These are phyloP conservation scores for Anguilla megastoma DNA, from an alignment of 2,797 vertebrate genomes.

Conservation along the genomic window DNA sequence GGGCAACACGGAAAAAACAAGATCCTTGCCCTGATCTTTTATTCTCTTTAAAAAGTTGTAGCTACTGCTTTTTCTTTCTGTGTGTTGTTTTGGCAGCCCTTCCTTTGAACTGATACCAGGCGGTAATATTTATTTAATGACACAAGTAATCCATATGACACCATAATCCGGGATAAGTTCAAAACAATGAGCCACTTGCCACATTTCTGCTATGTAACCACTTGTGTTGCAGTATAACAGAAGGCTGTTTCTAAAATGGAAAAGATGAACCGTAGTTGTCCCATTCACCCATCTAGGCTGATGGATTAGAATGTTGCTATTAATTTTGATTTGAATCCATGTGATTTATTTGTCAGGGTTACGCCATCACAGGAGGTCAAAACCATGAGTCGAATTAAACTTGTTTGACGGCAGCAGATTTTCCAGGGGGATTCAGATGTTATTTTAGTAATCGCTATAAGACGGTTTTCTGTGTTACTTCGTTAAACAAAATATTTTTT, in stretches of 20 bases:
- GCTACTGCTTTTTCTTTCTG: conserved; percentile 40
- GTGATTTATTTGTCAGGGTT: not conserved
- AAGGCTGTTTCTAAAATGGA: not conserved
- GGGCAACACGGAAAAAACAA: conserved; percentile 40
- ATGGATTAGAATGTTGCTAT: not conserved
- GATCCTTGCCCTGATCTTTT: conserved; percentile 40
- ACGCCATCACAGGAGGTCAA: not conserved
- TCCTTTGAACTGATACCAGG: conserved; percentile 36
- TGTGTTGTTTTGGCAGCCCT: conserved; percentile 42
- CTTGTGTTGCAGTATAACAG: not conserved
- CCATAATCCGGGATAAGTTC: conserved; percentile 8
- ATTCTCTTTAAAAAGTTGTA: conserved; percentile 40
- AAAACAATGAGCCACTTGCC: not conserved
- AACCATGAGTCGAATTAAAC: not conserved
- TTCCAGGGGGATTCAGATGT: not conserved
- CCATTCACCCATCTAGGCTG: not conserved
- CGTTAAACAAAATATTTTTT: not conserved
- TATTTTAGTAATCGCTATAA: not conserved
- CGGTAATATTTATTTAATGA: conserved; percentile 40
- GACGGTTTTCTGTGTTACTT: not conserved
- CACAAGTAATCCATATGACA: not conserved
- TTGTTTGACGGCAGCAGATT: not conserved
- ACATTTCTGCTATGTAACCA: not conserved
- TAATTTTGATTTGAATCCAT: not conserved
- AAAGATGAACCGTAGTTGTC: not conserved